Conservation (phyloP, 2,113 vertebrate species). For the Fregetta grallaria region DNA sequence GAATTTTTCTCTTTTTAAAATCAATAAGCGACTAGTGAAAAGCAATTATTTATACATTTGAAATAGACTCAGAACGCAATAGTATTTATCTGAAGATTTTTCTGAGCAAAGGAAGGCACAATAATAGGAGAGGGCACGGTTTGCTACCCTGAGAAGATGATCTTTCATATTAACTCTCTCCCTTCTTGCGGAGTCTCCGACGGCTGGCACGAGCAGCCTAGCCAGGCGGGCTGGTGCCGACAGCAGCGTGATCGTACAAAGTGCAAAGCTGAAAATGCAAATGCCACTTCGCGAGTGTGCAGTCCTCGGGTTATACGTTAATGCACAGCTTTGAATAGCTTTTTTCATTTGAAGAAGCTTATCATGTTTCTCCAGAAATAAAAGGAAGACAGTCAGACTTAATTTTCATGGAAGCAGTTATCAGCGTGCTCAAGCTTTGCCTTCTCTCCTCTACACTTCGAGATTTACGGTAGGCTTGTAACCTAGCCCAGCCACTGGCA, state of each 20-base stretch:
- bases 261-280: neutral
- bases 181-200: neutral
- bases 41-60: neutral
- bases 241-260: neutral
- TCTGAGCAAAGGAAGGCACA: neutral
- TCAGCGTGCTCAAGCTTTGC: neutral
- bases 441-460: neutral
- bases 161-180: neutral
- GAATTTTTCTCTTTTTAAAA: neutral
- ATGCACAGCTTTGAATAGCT: neutral
- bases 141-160: neutral
- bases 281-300: accelerated
- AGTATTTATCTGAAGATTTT: neutral
- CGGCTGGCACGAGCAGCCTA: neutral
- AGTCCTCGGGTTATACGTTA: neutral
- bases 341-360: neutral
- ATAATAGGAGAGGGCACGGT: neutral
- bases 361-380: neutral
- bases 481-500: neutral
- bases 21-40: neutral
- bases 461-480: neutral
- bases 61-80: neutral
- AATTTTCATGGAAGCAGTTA: neutral
- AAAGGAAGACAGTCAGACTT: neutral
- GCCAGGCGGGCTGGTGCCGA: neutral